Evolutionary conservation across 1,140 invertebrate species (phyloP).

Genomic region (Drosophila suzukii): DNA sequence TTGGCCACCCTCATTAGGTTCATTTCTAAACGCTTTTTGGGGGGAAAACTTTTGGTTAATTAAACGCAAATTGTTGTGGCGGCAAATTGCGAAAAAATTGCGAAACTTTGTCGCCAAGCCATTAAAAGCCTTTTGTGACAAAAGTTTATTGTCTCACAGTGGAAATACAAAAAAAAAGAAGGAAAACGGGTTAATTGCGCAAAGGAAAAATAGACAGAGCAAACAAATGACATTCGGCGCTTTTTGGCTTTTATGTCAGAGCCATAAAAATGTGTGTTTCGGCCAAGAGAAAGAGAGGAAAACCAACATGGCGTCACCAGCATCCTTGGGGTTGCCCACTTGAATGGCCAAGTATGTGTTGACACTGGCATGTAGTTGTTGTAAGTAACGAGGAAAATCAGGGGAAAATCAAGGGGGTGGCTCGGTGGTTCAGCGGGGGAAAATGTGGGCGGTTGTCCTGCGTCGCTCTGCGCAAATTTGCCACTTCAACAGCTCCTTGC

Average conservation of each 20-base stretch:
- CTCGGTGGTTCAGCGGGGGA: background rate
- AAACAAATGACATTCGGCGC: conserved; percentile 58
- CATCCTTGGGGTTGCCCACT: conserved; percentile 67
- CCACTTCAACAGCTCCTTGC: conserved; percentile 84
- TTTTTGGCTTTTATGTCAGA: conserved; percentile 69
- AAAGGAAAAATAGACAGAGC: conserved; percentile 10
- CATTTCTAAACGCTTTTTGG: conserved; percentile 50
- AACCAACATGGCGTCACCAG: conserved; percentile 73
- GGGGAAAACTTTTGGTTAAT: conserved; percentile 75
- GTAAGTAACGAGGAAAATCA: conserved; percentile 72
- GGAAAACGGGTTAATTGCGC: conserved; percentile 75
- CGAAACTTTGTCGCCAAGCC: conserved; percentile 77
- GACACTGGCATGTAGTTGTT: conserved; percentile 84
- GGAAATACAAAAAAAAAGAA: conserved; percentile 31
- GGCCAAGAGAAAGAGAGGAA: conserved; percentile 13
- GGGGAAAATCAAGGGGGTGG: background rate
- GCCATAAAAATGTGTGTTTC: conserved; percentile 62
- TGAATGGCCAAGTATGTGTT: conserved; percentile 84
- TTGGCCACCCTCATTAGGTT: conserved; percentile 60
- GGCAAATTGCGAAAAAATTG: conserved; percentile 81
- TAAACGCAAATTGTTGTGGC: conserved; percentile 82
- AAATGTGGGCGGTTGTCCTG: conserved; percentile 35
- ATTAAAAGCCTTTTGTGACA: conserved; percentile 78
- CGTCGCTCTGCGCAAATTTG: conserved; percentile 84
- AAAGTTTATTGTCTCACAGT: conserved; percentile 75